Evolutionary conservation across 2,113 vertebrate genomes (phyloP).

Genomic region (Oenanthe melanoleuca): DNA sequence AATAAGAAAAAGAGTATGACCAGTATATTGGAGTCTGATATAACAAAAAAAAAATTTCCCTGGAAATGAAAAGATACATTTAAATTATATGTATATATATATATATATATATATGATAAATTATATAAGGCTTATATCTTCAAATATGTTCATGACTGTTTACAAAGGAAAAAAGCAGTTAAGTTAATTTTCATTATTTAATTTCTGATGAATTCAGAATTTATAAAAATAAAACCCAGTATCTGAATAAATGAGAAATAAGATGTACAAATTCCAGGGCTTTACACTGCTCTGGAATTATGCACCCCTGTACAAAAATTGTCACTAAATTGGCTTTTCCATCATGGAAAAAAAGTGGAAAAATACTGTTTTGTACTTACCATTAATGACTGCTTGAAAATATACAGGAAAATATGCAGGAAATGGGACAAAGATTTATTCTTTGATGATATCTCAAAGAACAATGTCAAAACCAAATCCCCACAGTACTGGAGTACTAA

Average conservation of each 20-base stretch:
- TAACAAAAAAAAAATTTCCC: fast-evolving
- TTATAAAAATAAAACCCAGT: not conserved
- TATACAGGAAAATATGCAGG: not conserved
- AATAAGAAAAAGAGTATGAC: not conserved
- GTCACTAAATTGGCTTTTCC: not conserved
- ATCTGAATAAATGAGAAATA: not conserved
- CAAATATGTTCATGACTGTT: not conserved
- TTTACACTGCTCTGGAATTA: not conserved
- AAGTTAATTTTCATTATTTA: not conserved
- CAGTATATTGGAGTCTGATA: not conserved
- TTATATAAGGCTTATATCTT: not conserved
- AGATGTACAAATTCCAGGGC: not conserved
- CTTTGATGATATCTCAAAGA: not conserved
- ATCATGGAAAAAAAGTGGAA: not conserved
- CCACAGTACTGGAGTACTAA: not conserved
- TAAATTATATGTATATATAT: not conserved
- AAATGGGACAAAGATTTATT: not conserved
- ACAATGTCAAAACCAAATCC: not conserved
- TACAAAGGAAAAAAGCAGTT: not conserved
- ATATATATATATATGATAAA: not conserved
- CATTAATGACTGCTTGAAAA: not conserved
- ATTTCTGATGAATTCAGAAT: not conserved
- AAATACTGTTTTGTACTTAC: not conserved
- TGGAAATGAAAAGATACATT: not conserved
- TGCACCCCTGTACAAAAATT: not conserved